Evolutionary conservation across 2,888 invertebrate species (phyloP), one percentile per base, ranked within the genome.

Genomic region (Alloscopus bannaensis): DNA sequence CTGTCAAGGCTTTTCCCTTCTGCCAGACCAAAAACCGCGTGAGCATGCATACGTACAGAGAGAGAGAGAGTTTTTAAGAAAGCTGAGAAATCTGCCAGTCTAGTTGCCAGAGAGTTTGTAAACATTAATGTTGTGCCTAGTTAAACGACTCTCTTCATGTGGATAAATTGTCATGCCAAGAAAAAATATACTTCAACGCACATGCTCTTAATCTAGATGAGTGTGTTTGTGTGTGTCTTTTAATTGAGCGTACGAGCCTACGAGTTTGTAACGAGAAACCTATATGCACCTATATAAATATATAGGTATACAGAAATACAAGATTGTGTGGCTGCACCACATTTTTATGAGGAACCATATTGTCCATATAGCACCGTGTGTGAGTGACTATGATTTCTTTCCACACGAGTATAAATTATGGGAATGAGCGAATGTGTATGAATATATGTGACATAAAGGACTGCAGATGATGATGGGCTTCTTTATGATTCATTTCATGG

Each of bases 1-100:
- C 64, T 72, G 72, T 72, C 72, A 72, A 72, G 64, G 64, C 18
- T 72, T 60, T 72, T 64, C 26, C 71, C 60, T 60, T 60, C n/a
- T 72, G 45, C 40, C 28, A 50, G 45, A 40, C 42, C 20, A 68
- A 40, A 22, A 16, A 28, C 24, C 1, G 2, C 18, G n/a, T 22
- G 45, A 50, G 31, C 26, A 18, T 31, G 8, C n/a, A n/a, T 28
- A 8, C 13, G 36, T 13, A n/a, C 36, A 36, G 50, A 6, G 22
- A 24, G 22, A 8, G 24, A 8, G n/a, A 45, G 45, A 11, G 45
- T 16, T 16, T 45, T 6, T 13, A 8, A 16, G 55, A 55, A 55
- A 24, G 28, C 24, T 18, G 13, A 8, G 36, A 36, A 50, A 22
- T 55, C 55, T 55, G 57, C 26, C 20, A 31, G 57, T 57, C 57